These are phyloP conservation scores for Stegana nigrithorax DNA, from an alignment of 2,888 invertebrate species.

Conservation along the genomic window DNA sequence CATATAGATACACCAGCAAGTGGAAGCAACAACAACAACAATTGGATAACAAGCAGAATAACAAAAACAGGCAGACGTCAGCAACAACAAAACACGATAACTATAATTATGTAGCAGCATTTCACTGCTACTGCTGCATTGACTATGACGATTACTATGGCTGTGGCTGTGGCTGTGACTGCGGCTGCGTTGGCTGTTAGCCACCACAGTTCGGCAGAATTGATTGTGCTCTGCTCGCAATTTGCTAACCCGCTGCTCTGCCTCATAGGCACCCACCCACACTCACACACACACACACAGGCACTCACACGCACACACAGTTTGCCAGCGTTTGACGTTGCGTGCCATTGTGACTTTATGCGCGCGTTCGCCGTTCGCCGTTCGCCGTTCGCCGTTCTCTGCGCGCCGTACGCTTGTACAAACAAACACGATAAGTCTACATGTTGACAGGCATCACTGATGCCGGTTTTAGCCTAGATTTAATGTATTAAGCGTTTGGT, in stretches of 20 bases:
- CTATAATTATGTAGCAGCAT: not conserved
- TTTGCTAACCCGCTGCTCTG: slow-evolving; percentile 3
- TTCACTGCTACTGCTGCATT: not conserved
- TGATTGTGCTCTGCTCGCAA: slow-evolving; percentile 20
- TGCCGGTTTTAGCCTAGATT: slow-evolving; percentile 16
- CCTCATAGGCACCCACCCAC: slow-evolving; percentile 21
- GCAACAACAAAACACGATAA: not conserved
- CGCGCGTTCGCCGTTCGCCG: no score
- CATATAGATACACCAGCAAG: not conserved
- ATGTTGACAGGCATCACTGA: slow-evolving; percentile 45
- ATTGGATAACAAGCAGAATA: not conserved
- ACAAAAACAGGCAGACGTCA: no score
- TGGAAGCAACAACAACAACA: not conserved
- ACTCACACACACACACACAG: not conserved
- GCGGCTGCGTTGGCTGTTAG: no score
- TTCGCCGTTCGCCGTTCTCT: no score
- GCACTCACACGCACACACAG: not conserved
- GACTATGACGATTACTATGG: no score
- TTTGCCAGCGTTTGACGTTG: no score
- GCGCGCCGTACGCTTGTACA: not conserved
- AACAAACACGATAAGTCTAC: slow-evolving; percentile 6
- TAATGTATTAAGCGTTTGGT: slow-evolving; percentile 12
- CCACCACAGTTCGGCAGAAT: not conserved
- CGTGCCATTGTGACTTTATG: no score
- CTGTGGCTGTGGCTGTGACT: no score